A percentile compares a stretch with the other conserved stretches of the same genome.
Evolutionary conservation across 2,888 invertebrate genomes (phyloP).

Genomic region (Encarsia formosa): DNA sequence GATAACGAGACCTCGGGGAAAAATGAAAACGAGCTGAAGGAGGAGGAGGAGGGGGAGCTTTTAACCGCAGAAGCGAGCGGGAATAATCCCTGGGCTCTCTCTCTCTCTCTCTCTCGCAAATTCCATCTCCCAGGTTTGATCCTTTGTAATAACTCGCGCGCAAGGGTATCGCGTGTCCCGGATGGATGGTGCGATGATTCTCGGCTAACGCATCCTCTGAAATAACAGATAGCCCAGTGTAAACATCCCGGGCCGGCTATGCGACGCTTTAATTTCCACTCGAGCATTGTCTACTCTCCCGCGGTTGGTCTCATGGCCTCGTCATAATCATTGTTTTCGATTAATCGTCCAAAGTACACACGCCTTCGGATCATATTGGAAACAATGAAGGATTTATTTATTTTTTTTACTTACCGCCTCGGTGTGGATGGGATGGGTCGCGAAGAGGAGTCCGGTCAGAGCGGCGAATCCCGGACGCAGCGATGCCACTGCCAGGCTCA

Average conservation of each 20-base stretch:
- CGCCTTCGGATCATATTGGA: too few species aligned
- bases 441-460: slow-evolving; percentile 72
- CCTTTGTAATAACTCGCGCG: not conserved
- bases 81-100: too few species aligned
- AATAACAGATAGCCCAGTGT: not conserved
- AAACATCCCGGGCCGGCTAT: not conserved
- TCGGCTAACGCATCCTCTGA: not conserved
- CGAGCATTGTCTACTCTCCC: too few species aligned
- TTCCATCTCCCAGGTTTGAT: not conserved
- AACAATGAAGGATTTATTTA: too few species aligned
- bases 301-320: too few species aligned
- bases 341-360: too few species aligned
- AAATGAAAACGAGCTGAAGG: too few species aligned
- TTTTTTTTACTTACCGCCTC: slow-evolving; percentile 86
- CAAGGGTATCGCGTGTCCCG: not conserved
- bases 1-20: not conserved
- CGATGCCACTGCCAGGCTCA: slow-evolving; percentile 65
- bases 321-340: too few species aligned
- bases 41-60: too few species aligned
- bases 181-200: too few species aligned
- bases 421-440: slow-evolving; percentile 83
- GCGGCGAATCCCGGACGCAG: slow-evolving; percentile 68
- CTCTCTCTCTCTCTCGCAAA: not conserved
- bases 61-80: too few species aligned
- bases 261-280: not conserved